Percentiles rank a stretch among this genome's conserved stretches.
phyloP scores from a whole-genome alignment of 2,113 vertebrate genomes.

The Elachura formosa region DNA sequence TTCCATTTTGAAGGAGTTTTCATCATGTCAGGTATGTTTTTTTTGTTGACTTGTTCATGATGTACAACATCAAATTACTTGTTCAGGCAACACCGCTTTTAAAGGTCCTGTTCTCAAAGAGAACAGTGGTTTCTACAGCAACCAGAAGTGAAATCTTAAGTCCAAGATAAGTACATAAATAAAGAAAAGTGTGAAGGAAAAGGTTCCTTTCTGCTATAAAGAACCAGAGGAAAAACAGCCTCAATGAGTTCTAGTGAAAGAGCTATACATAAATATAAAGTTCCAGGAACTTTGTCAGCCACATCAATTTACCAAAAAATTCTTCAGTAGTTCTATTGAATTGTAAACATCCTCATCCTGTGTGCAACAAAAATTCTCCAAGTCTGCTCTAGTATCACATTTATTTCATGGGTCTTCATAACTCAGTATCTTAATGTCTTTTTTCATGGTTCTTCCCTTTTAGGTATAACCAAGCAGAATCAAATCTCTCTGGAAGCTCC shows the following conservation, averaged over 20 bases:
- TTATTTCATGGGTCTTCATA: neutral
- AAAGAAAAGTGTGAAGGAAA: neutral
- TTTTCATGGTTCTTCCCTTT: neutral
- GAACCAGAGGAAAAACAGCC: neutral
- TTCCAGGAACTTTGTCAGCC: neutral
- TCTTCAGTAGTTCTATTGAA: neutral
- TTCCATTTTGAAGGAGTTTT: neutral
- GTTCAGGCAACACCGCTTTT: neutral
- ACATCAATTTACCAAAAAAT: neutral
- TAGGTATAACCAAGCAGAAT: neutral
- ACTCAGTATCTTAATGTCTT: neutral
- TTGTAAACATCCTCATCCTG: neutral
- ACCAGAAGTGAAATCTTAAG: neutral
- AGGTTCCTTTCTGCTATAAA: neutral
- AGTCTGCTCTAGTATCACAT: neutral
- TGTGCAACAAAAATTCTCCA: neutral
- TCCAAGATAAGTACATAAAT: neutral
- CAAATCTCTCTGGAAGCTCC: neutral
- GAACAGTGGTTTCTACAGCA: neutral
- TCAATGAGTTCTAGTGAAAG: neutral
- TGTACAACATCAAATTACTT: neutral
- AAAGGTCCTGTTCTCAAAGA: neutral
- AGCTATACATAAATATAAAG: neutral
- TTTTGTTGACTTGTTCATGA: neutral
- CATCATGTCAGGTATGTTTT: neutral